Evolutionary conservation across 1,140 invertebrate genomes (phyloP).

Genomic region (Drepana arcuata): DNA sequence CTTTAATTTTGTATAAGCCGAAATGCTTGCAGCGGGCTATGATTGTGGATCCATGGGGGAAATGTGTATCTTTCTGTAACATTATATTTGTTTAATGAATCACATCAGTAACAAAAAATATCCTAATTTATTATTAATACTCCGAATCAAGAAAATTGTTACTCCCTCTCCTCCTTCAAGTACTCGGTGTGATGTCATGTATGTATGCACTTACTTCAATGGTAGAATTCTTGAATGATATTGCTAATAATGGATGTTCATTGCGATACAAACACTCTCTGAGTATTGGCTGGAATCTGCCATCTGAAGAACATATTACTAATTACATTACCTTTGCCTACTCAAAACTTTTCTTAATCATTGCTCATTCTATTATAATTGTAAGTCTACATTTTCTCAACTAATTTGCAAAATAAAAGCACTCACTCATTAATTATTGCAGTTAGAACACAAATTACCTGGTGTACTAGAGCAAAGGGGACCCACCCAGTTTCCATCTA

Average conservation of each 20-base stretch:
- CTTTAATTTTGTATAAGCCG: slow-evolving; percentile 85
- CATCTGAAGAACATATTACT: slow-evolving; percentile 53
- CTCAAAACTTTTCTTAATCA: no score
- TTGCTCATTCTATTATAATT: no score
- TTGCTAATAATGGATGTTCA: slow-evolving; percentile 46
- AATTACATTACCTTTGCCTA: no score
- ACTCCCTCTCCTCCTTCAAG: no score
- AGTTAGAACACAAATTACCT: slow-evolving; percentile 26
- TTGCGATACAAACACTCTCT: slow-evolving; percentile 53
- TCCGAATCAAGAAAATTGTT: no score
- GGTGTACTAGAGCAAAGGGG: slow-evolving; percentile 67
- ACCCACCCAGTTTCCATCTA: slow-evolving; percentile 85
- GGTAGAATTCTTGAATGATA: slow-evolving; percentile 59
- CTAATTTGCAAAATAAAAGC: no score
- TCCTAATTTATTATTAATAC: no score
- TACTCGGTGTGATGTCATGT: no score
- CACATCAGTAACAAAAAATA: not conserved
- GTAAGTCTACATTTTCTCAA: no score
- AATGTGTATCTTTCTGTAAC: slow-evolving; percentile 53
- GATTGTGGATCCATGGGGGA: slow-evolving; percentile 80
- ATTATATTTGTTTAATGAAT: not conserved
- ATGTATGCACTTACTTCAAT: slow-evolving; percentile 56
- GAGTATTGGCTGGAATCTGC: slow-evolving; percentile 59
- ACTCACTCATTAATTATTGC: no score
- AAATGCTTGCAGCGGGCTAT: slow-evolving; percentile 82